Evolutionary conservation across 2,797 vertebrate genomes (phyloP).

Genomic region (Crenuchus spilurus): DNA sequence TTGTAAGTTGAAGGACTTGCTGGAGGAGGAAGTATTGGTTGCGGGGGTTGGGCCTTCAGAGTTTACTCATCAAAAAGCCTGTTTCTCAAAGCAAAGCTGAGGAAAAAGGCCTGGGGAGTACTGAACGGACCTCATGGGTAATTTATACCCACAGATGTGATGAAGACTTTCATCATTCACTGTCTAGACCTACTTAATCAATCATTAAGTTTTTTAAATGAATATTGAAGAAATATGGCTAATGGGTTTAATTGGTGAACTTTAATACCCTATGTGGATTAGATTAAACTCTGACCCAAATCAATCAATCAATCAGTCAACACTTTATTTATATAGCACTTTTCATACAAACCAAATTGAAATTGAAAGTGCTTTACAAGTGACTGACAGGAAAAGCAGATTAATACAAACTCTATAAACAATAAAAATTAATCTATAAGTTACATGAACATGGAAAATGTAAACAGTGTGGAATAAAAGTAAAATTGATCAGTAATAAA

Average conservation of each 20-base stretch:
- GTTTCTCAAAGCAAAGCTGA: constrained; percentile 16
- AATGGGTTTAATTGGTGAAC: background rate
- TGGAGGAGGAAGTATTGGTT: constrained; percentile 66
- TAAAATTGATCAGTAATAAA: no score
- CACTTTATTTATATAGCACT: no score
- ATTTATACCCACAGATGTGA: constrained; percentile 6
- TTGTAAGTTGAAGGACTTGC: constrained; percentile 74
- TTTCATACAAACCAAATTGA: no score
- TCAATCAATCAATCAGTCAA: no score
- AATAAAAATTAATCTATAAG: no score
- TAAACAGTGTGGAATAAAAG: no score
- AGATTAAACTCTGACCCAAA: no score
- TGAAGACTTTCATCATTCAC: background rate
- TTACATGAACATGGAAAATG: no score
- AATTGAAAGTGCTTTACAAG: no score
- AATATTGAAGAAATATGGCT: background rate
- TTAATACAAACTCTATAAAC: no score
- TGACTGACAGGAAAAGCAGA: no score
- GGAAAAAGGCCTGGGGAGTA: constrained; percentile 6
- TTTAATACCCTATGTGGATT: no score
- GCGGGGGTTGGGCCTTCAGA: constrained; percentile 65
- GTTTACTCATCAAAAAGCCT: constrained; percentile 14
- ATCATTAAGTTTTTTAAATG: background rate
- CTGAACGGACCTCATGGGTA: constrained; percentile 4
- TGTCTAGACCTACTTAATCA: background rate